A percentile compares a stretch with the other conserved stretches of the same genome.
Conservation (phyloP, 64 coral and sea anemone species). For the Orbicella faveolata region DNA sequence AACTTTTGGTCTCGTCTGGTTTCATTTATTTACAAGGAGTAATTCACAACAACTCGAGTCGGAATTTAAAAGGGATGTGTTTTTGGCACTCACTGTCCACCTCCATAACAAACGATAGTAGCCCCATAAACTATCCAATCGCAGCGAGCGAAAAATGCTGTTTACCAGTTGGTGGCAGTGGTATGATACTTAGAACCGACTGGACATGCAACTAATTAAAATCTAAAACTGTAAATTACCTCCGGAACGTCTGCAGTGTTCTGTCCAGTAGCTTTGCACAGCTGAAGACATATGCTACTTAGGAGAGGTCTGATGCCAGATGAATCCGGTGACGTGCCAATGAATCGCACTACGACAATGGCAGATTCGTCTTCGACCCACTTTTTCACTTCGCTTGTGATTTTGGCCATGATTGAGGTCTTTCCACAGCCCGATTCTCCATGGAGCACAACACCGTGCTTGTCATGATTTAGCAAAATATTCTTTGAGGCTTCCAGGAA, state of each 20-base stretch:
- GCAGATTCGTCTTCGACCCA: constrained; percentile 56
- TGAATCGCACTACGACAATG: constrained; percentile 76
- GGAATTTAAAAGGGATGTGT: too few relatives aligned
- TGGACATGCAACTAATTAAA: too few relatives aligned
- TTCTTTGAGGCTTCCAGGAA: constrained; percentile 66
- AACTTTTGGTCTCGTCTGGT: too few relatives aligned
- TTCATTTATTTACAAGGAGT: too few relatives aligned
- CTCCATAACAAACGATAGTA: too few relatives aligned
- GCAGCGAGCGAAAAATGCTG: too few relatives aligned
- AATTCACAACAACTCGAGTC: too few relatives aligned
- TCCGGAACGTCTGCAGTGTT: constrained; percentile 64
- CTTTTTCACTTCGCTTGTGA: constrained; percentile 35
- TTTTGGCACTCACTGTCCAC: too few relatives aligned
- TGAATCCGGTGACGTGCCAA: constrained; percentile 85
- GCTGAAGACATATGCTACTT: constrained; percentile 82
- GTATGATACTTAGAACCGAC: too few relatives aligned
- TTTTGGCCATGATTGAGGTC: constrained; percentile 91
- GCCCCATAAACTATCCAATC: too few relatives aligned
- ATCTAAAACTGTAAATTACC: constrained; percentile 29
- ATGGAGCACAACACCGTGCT: constrained; percentile 58
- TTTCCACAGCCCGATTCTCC: constrained; percentile 95
- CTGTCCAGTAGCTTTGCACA: constrained; percentile 63
- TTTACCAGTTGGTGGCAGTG: too few relatives aligned
- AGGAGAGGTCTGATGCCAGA: constrained; percentile 73
- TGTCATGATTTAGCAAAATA: constrained; percentile 44